These are phyloP conservation scores for Diprion similis DNA, from an alignment of 1,140 invertebrate species.

Conservation along the genomic window DNA sequence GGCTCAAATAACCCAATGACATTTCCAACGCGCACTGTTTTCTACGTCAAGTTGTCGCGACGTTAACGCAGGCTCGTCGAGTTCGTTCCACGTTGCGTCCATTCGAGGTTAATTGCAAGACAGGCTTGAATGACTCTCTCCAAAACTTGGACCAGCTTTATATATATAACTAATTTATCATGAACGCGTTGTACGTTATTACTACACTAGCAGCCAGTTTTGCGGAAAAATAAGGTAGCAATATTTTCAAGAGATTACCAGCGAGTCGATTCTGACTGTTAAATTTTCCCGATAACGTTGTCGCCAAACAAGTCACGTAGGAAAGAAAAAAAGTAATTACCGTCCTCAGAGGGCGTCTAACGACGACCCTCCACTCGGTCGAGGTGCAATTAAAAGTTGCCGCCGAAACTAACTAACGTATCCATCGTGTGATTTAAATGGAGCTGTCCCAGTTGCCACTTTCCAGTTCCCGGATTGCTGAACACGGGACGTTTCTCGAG, in stretches of 20 bases:
- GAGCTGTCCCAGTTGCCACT: slow-evolving; percentile 28
- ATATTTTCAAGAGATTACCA: not conserved
- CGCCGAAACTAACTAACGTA: slow-evolving; percentile 52
- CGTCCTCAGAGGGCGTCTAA: slow-evolving; percentile 42
- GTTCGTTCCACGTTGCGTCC: not conserved
- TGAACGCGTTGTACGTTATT: not conserved
- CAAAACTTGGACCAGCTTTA: not conserved
- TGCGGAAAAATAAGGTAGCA: too few relatives aligned
- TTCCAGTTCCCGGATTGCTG: slow-evolving; percentile 21
- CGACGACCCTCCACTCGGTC: slow-evolving; percentile 52
- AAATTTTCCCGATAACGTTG: not conserved
- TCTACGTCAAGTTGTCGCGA: too few relatives aligned
- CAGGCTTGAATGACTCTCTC: not conserved
- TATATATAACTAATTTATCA: too few relatives aligned
- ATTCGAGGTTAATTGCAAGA: not conserved
- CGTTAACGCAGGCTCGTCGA: not conserved
- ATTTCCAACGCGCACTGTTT: not conserved
- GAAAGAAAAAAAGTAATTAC: slow-evolving; percentile 42
- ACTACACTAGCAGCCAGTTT: not conserved
- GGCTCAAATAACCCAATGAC: not conserved
- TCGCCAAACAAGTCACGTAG: slow-evolving; percentile 1
- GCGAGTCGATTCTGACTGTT: not conserved
- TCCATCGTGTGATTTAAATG: slow-evolving; percentile 55
- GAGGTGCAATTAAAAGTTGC: slow-evolving; percentile 59
- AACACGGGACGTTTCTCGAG: slow-evolving; percentile 27